Evolutionary conservation across 2,113 vertebrate species (phyloP).

Genomic region (Notechis scutatus): DNA sequence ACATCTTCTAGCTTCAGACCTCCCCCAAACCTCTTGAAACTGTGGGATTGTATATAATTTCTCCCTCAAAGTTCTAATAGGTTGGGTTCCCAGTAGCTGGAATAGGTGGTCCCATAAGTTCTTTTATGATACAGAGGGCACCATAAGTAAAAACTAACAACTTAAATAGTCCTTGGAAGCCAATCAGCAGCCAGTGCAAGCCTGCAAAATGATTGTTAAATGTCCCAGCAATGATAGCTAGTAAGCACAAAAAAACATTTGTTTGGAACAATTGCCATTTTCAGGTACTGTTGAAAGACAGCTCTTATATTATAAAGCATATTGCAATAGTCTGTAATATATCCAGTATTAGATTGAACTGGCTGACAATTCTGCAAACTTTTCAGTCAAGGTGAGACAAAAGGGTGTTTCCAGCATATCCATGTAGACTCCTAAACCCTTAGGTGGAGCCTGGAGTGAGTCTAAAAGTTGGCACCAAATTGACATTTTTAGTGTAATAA

Average conservation of each 20-base stretch:
- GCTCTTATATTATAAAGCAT: neutral
- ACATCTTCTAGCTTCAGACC: neutral
- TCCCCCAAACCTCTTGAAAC: neutral
- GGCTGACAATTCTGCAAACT: neutral
- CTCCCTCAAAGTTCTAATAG: neutral
- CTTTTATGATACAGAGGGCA: neutral
- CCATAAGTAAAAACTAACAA: neutral
- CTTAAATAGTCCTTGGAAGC: neutral
- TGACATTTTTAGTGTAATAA: neutral
- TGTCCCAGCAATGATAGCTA: neutral
- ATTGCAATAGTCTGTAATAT: neutral
- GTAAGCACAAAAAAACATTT: neutral
- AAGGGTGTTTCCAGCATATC: constrained; percentile 25
- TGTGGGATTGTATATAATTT: neutral
- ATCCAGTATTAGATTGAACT: neutral
- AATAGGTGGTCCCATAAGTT: neutral
- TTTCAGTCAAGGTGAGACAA: constrained; percentile 26
- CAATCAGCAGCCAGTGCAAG: neutral
- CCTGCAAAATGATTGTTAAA: neutral
- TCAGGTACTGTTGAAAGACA: neutral
- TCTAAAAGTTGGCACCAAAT: neutral
- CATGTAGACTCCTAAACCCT: neutral
- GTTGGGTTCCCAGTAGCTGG: neutral
- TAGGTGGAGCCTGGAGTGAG: neutral
- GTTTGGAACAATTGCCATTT: neutral